Evolutionary conservation across 1,140 invertebrate species (phyloP).

Genomic region (Cotesia typhae): DNA sequence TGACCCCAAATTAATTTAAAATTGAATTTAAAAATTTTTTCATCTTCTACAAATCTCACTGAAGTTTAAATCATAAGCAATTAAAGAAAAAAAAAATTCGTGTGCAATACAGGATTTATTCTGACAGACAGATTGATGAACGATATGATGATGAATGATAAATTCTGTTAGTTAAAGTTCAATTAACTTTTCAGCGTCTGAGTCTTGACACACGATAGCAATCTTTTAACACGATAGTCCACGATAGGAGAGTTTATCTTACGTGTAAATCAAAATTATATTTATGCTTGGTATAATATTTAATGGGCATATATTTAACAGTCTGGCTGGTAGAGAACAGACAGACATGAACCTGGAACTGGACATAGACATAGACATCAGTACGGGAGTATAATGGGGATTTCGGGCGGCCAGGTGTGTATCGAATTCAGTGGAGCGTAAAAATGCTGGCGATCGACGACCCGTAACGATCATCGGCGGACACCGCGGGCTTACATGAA

Average conservation of each 20-base stretch:
- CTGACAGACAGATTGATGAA: not conserved
- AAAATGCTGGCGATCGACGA: slow-evolving; percentile 29
- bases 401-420: not conserved
- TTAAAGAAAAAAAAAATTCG: too few relatives aligned
- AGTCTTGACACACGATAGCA: slow-evolving; percentile 2
- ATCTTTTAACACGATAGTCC: slow-evolving; percentile 7
- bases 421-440: slow-evolving; percentile 20
- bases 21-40: too few relatives aligned
- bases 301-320: slow-evolving; percentile 9
- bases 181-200: slow-evolving; percentile 18
- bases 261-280: slow-evolving; percentile 23
- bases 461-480: slow-evolving; percentile 35
- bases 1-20: too few relatives aligned
- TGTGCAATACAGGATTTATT: not conserved
- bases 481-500: slow-evolving; percentile 17
- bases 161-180: not conserved
- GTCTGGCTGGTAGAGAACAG: not conserved
- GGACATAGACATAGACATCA: too few relatives aligned
- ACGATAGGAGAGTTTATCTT: slow-evolving; percentile 10
- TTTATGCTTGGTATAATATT: slow-evolving; percentile 3
- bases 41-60: too few relatives aligned
- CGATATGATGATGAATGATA: slow-evolving; percentile 4
- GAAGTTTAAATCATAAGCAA: too few relatives aligned
- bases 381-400: not conserved
- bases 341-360: not conserved